Percentiles rank a stretch among this genome's conserved stretches.
phyloP scores from a whole-genome alignment of 2,888 invertebrate species.

The Caenorhabditis doughertyi region DNA sequence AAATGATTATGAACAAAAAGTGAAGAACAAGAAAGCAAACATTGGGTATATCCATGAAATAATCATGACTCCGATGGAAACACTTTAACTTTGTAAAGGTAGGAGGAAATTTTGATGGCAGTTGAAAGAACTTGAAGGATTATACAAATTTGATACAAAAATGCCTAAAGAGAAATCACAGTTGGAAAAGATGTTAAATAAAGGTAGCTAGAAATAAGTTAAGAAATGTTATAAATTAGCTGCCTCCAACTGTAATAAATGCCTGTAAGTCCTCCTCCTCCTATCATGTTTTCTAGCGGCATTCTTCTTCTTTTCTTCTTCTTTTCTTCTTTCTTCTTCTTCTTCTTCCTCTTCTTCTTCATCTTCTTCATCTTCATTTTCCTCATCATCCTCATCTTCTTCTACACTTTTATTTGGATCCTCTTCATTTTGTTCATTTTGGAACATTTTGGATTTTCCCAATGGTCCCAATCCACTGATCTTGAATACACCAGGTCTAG shows the following conservation, averaged over 20 bases:
- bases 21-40: slow-evolving; percentile 29
- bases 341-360: slow-evolving; percentile 29
- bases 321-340: slow-evolving; percentile 19
- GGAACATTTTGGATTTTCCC: slow-evolving; percentile 11
- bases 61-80: slow-evolving; percentile 25
- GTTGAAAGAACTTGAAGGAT: slow-evolving; percentile 4
- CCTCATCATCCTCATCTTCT: not conserved
- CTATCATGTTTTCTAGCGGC: slow-evolving; percentile 6
- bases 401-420: slow-evolving; percentile 31
- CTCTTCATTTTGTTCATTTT: not conserved
- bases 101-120: slow-evolving; percentile 8
- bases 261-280: slow-evolving; percentile 41
- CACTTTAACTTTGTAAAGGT: not conserved
- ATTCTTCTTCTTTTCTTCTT: slow-evolving; percentile 1
- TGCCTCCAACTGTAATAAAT: slow-evolving; percentile 25
- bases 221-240: slow-evolving; percentile 17
- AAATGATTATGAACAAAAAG: slow-evolving; percentile 10
- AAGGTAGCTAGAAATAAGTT: slow-evolving; percentile 16
- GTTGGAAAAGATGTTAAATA: not conserved
- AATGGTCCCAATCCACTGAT: slow-evolving; percentile 21
- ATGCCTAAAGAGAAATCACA: slow-evolving; percentile 48
- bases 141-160: slow-evolving; percentile 23
- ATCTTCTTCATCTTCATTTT: slow-evolving; percentile 15
- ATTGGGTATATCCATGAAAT: slow-evolving; percentile 9
- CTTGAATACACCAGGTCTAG: slow-evolving; percentile 22